Evolutionary conservation across 2,113 vertebrate genomes (phyloP).

Genomic region (Anguilla rostrata): DNA sequence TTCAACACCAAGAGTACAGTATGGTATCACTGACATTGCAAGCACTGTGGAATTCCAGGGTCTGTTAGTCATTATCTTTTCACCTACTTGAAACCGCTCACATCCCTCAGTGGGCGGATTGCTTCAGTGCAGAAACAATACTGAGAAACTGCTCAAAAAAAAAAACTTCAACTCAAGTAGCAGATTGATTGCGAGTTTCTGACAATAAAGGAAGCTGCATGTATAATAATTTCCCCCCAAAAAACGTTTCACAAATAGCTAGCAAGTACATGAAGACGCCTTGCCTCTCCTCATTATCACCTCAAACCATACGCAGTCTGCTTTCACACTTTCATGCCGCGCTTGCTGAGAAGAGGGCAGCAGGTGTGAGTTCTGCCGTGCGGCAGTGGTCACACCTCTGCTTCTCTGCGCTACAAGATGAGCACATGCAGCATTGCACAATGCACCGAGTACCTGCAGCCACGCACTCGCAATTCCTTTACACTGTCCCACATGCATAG

Average conservation of each 20-base stretch:
- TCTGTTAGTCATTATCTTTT: conserved; percentile 10
- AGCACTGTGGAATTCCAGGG: background rate
- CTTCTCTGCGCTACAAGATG: background rate
- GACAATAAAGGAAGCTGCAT: background rate
- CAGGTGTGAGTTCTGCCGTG: background rate
- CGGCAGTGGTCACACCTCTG: background rate
- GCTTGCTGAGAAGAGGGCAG: background rate
- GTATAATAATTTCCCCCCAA: background rate
- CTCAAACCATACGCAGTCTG: conserved; percentile 3
- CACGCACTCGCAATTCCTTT: background rate
- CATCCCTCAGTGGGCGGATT: background rate
- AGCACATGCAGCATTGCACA: background rate
- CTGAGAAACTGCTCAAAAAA: too few relatives aligned
- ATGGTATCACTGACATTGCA: background rate
- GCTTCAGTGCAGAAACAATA: background rate
- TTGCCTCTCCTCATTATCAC: background rate
- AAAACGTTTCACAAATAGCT: background rate
- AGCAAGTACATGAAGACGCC: background rate
- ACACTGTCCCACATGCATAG: background rate
- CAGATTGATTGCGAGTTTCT: background rate
- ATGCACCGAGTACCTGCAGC: background rate
- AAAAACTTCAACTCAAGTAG: background rate
- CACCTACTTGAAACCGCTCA: background rate
- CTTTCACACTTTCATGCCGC: background rate
- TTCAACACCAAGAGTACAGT: background rate